phyloP scores from a whole-genome alignment of 1,140 invertebrate genomes.

The Lordiphosa mommai region DNA sequence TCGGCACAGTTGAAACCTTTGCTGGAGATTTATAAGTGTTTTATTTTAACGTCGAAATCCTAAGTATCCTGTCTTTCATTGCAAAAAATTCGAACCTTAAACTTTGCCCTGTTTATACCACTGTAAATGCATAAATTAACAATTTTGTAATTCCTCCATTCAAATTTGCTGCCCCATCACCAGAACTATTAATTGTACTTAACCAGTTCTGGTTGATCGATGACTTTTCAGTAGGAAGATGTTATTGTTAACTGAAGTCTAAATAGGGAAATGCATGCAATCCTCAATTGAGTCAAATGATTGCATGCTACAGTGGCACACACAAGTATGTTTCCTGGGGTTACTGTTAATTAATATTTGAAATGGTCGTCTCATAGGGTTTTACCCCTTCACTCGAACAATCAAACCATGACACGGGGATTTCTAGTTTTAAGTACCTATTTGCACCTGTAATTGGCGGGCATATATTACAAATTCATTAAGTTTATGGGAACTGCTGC shows the following conservation, averaged over 20 bases:
- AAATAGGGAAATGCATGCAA: conserved; percentile 6
- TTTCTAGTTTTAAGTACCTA: background rate
- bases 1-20: no score
- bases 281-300: conserved; percentile 3
- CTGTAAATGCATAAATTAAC: no score
- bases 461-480: conserved; percentile 21
- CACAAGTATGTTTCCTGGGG: background rate
- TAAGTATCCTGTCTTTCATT: no score
- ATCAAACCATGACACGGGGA: background rate
- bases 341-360: background rate
- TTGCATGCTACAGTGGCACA: conserved; percentile 1
- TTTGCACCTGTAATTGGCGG: background rate
- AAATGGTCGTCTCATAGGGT: background rate
- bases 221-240: no score
- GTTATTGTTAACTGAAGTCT: conserved; percentile 1
- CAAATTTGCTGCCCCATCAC: no score
- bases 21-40: no score
- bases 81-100: no score
- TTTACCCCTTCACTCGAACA: background rate
- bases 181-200: no score
- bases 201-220: background rate
- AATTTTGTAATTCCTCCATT: no score
- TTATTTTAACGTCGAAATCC: no score
- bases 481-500: conserved; percentile 27
- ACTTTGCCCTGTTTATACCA: no score